phyloP scores from a whole-genome alignment of 2,113 vertebrate genomes.

The Penelope pileata region DNA sequence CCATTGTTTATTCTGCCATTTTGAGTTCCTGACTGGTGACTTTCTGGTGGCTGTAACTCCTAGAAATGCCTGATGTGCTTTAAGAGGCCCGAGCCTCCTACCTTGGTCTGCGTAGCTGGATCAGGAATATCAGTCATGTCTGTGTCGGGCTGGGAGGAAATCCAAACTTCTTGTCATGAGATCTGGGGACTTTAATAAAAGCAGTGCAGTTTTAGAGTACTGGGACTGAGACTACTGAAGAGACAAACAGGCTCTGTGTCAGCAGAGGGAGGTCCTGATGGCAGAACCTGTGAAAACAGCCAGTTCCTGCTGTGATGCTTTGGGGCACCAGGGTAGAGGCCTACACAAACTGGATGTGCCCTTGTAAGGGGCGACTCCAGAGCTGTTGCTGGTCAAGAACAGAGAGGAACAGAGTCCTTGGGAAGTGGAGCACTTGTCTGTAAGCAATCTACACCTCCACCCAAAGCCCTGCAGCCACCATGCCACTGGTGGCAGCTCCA shows the following conservation, averaged over 20 bases:
- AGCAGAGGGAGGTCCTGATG: not conserved
- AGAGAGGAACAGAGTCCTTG: not conserved
- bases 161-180: not conserved
- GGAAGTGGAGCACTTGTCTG: not conserved
- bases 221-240: not conserved
- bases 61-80: not conserved
- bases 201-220: not conserved
- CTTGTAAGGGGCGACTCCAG: not conserved
- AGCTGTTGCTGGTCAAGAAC: not conserved
- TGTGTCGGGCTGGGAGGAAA: not conserved
- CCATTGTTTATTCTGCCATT: not conserved
- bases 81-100: not conserved
- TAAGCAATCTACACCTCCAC: not conserved
- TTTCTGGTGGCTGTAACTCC: not conserved
- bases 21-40: not conserved
- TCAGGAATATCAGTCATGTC: not conserved
- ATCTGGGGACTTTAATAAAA: not conserved
- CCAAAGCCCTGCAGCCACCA: not conserved
- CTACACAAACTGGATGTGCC: not conserved
- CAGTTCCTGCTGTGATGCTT: not conserved
- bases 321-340: not conserved
- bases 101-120: not conserved
- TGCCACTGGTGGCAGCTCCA: not conserved
- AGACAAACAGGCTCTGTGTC: not conserved
- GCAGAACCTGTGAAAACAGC: accelerated